Evolutionary conservation across 2,797 vertebrate genomes (phyloP), one percentile per base, ranked within the genome.

Genomic region (Oceanodroma leucorhoa): DNA sequence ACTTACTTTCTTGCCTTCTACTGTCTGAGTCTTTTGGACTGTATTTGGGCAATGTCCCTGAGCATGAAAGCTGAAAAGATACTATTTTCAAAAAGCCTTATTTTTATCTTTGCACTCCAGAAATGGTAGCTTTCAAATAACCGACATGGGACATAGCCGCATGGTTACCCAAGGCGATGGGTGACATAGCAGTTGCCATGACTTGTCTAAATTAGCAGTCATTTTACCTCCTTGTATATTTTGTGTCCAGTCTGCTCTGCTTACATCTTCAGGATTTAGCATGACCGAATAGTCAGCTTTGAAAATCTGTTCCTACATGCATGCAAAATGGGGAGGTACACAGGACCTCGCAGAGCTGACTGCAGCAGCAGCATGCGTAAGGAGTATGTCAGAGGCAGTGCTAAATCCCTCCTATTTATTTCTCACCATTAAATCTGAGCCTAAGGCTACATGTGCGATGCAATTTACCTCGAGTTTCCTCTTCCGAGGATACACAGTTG

Each of bases 91-190:
- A 53, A 65, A 71, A 61, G 6, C 4, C 12, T 46, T 60, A 2
- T 36, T 58, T n/a, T 76, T 20, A 14, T 38, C 13, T 89, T 90
- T 73, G 38, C 5, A 6, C 5, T n/a, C 32, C 40, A 67, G 71
- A 38, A 85, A 60, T 2, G 5, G 2, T 4, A 23, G 8, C 13
- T 71, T 77, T 83, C 24, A 41, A 61, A 26, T 15, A 46, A 21
- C 11, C 3, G 3, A 17, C 0, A 0, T 2, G 27, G 34, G 41
- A 8, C 27, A 2, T 8, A 34, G 14, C 16, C 85, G n/a, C 14
- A 14, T 4, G 41, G 9, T 26, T 69, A 65, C 14, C 16, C 22
- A 14, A 54, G 58, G 60, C 38, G 55, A 45, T 5, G 26, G 6
- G 21, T 87, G 54, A 26, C 27, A 6, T 6, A 22, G 40, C 29